Base-by-base conservation (phyloP, 2,797 vertebrate genomes). In the Allochrocebus solatus region DNA sequence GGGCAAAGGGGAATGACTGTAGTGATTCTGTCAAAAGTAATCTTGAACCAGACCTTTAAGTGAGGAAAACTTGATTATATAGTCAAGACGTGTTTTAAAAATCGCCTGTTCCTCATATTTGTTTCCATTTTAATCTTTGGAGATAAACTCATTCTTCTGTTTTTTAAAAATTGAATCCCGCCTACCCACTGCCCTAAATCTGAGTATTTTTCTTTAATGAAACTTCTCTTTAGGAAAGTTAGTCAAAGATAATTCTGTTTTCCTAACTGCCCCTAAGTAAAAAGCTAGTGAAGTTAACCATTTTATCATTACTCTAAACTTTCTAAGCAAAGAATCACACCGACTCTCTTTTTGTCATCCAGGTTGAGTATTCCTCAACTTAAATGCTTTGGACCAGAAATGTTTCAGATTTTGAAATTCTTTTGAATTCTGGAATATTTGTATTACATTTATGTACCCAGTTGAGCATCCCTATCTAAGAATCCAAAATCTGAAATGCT, bases 181-280 rank as follows among this genome's bases (percentile, higher is more conserved):
- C 3, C 33, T 10, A 80, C 7, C 21, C 46, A 33, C 12, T 0
- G 22, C 1, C 17, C 30, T 21, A 85, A 81, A 89, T 43, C 33
- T 88, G 33, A 41, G n/a, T 59, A 57, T 57, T 75, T 88, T 94
- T 92, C 88, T 80, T 97, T 76, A 92, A 81, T 33, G 7, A 86
- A 74, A 26, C 22, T 82, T 91, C 93, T 78, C 57, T 76, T 76
- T 30, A 80, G 72, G 33, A 96, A 41, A 79, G 50, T 41, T 36
- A 64, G 81, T 6, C 64, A 87, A 81, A 87, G 33, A 81, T 28
- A 93, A 75, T 48, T 59, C 39, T 46, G 83, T 80, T 95, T 92
- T 79, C 28, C 33, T 61, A 86, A 81, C 4, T 33, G 72, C 30
- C 12, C 13, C 30, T 59, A n/a, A 26, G 30, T 70, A 81, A 96